Conservation (phyloP, 2,113 vertebrate species). For the Orycteropus afer region DNA sequence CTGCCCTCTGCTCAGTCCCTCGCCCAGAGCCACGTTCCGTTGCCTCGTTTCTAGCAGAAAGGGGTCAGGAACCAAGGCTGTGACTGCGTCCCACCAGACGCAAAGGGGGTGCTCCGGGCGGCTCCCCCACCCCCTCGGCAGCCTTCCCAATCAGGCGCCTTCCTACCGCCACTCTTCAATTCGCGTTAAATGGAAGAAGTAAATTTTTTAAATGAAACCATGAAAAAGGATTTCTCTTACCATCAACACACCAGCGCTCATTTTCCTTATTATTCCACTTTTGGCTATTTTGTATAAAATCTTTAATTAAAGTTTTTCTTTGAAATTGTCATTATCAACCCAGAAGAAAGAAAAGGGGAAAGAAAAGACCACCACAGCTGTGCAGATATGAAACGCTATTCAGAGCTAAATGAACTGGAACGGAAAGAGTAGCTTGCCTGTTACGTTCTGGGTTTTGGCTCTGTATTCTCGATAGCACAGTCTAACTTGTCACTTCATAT, state of each 20-base stretch:
- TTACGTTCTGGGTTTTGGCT: conserved; percentile 87
- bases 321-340: conserved; percentile 87
- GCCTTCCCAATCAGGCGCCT: conserved; percentile 47
- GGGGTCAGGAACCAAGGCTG: not conserved
- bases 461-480: conserved; percentile 85
- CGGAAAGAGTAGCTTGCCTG: conserved; percentile 85
- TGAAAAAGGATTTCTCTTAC: conserved; percentile 76
- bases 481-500: conserved; percentile 91
- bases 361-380: conserved; percentile 88
- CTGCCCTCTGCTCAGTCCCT: accelerated
- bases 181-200: conserved; percentile 54
- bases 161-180: not conserved
- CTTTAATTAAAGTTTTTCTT: conserved; percentile 90
- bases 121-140: not conserved
- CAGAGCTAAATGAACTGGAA: conserved; percentile 91
- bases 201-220: conserved; percentile 64
- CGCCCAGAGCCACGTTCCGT: too few relatives aligned
- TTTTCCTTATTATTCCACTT: conserved; percentile 86
- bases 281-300: conserved; percentile 87
- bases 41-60: not conserved
- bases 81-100: accelerated
- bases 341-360: conserved; percentile 85
- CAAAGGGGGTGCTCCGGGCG: not conserved
- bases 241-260: conserved; percentile 86
- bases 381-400: conserved; percentile 87